These are phyloP conservation scores for Fukomys damarensis DNA, from an alignment of 2,113 vertebrate genomes.

Conservation along the genomic window DNA sequence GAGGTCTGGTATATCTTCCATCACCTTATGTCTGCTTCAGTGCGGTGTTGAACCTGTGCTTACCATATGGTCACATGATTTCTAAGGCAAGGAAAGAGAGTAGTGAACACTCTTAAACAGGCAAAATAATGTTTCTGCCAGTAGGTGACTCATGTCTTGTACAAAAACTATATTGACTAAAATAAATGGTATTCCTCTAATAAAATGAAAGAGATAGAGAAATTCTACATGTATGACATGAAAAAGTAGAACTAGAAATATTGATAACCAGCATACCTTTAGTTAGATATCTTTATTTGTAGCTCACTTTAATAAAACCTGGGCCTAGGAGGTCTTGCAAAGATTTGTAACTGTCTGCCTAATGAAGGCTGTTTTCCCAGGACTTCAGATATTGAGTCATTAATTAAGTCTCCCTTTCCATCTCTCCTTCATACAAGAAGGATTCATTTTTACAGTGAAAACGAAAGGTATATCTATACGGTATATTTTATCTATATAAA, in stretches of 20 bases:
- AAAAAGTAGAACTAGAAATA: neutral
- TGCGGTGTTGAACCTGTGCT: neutral
- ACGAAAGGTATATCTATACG: neutral
- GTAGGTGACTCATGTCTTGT: neutral
- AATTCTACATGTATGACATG: neutral
- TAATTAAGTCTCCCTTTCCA: neutral
- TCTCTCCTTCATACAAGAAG: neutral
- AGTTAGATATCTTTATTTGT: neutral
- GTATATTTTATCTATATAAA: no score
- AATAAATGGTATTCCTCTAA: neutral
- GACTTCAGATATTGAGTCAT: neutral
- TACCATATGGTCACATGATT: neutral
- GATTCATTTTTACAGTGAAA: neutral
- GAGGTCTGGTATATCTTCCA: neutral
- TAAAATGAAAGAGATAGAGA: neutral
- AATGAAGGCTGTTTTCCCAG: neutral
- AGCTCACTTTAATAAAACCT: neutral
- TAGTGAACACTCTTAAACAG: rapidly evolving
- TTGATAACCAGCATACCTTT: neutral
- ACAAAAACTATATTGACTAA: neutral
- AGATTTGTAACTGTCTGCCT: neutral
- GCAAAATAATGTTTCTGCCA: neutral
- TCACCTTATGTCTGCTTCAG: neutral
- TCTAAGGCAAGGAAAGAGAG: neutral
- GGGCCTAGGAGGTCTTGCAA: neutral